Percentiles rank a stretch among this genome's conserved stretches.
phyloP scores from a whole-genome alignment of 1,140 invertebrate species.

The Yoshiicerus persimilis region DNA sequence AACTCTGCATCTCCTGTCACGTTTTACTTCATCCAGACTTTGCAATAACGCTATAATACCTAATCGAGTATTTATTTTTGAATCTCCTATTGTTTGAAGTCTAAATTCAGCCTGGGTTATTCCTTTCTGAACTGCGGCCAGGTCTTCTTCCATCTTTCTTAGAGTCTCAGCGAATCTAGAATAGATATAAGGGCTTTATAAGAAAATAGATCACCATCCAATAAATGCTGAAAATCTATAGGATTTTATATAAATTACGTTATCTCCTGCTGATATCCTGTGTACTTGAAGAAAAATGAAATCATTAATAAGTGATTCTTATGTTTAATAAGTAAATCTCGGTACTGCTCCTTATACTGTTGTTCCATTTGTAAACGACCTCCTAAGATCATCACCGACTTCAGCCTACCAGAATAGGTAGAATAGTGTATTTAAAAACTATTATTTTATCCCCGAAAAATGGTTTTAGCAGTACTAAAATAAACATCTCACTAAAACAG shows the following conservation, averaged over 20 bases:
- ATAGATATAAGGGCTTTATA: too few relatives aligned
- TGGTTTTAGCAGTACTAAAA: too few relatives aligned
- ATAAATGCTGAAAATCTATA: too few relatives aligned
- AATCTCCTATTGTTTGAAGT: conserved; percentile 30
- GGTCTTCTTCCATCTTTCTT: not conserved
- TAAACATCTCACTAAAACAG: too few relatives aligned
- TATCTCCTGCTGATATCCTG: not conserved
- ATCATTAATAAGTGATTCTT: conserved; percentile 39
- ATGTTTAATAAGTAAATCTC: conserved; percentile 38
- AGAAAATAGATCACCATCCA: too few relatives aligned
- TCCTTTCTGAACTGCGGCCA: not conserved
- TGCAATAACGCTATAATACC: conserved; percentile 35
- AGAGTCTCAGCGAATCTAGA: too few relatives aligned
- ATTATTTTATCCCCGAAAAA: too few relatives aligned
- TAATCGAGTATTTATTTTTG: conserved; percentile 26
- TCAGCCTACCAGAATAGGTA: too few relatives aligned
- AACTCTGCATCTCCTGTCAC: not conserved
- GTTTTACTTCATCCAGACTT: not conserved
- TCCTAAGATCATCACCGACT: conserved; percentile 38
- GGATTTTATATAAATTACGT: too few relatives aligned
- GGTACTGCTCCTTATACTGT: conserved; percentile 20
- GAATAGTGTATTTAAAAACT: too few relatives aligned
- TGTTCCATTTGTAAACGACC: conserved; percentile 10
- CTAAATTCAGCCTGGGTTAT: not conserved
- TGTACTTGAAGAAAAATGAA: conserved; percentile 44